phyloP scores from a whole-genome alignment of 2,888 invertebrate species.

The Tholera decimalis region DNA sequence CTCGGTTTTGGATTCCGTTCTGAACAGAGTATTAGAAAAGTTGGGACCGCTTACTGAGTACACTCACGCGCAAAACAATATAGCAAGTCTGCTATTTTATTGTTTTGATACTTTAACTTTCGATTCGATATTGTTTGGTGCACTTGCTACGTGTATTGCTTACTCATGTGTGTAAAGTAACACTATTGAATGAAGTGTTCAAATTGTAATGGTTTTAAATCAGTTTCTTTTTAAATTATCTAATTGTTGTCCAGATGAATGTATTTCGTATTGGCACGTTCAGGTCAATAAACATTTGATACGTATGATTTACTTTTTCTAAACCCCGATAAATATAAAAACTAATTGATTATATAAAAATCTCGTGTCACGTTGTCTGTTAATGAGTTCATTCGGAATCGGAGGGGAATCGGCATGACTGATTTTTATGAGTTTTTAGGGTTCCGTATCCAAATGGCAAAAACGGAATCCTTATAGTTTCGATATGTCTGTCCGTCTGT shows the following conservation, averaged over 20 bases:
- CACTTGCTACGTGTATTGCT: constrained; percentile 46
- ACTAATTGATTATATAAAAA: too few species aligned
- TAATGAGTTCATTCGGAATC: too few species aligned
- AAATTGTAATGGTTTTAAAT: constrained; percentile 34
- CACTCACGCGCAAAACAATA: constrained; percentile 61
- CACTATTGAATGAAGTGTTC: constrained; percentile 36
- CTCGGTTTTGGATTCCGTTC: constrained; percentile 41
- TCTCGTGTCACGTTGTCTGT: too few species aligned
- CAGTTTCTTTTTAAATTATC: constrained; percentile 16
- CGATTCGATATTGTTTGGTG: constrained; percentile 56
- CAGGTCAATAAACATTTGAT: background rate
- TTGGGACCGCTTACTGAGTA: constrained; percentile 58
- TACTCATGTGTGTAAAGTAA: constrained; percentile 35
- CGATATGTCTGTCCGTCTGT: too few species aligned
- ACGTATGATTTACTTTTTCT: background rate
- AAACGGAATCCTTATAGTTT: too few species aligned
- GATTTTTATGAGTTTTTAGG: too few species aligned
- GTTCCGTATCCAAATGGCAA: too few species aligned
- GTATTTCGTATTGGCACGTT: background rate
- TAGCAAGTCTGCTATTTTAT: constrained; percentile 57
- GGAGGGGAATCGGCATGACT: too few species aligned
- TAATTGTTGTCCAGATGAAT: constrained; percentile 11
- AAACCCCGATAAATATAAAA: too few species aligned
- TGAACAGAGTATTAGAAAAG: constrained; percentile 59
- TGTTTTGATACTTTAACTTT: constrained; percentile 61